These are phyloP conservation scores for Aramus guarauna DNA, from an alignment of 2,113 vertebrate genomes.

Conservation along the genomic window DNA sequence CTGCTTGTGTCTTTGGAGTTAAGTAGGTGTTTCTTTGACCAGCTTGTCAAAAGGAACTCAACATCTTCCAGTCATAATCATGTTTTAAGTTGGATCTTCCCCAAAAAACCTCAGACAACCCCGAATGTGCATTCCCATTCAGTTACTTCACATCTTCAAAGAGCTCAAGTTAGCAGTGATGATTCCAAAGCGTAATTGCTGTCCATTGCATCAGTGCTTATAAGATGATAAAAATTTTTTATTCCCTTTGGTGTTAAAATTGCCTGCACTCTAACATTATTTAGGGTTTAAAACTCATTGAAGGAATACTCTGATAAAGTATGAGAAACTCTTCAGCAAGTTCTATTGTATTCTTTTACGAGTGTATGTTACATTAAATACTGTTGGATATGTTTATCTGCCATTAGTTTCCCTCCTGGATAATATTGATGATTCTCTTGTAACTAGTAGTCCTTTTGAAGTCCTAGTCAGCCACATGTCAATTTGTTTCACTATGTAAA, in stretches of 20 bases:
- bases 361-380: neutral
- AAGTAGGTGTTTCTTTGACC: neutral
- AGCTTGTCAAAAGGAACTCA: neutral
- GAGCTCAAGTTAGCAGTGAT: neutral
- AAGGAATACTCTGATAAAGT: neutral
- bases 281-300: neutral
- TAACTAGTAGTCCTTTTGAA: neutral
- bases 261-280: neutral
- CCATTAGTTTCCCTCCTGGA: neutral
- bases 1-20: neutral
- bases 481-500: neutral
- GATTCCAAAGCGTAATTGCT: neutral
- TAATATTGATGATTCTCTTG: neutral
- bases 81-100: neutral
- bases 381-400: neutral
- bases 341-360: neutral
- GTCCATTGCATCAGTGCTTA: neutral
- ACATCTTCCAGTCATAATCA: neutral
- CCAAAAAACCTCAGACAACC: neutral
- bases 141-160: neutral
- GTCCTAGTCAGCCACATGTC: neutral
- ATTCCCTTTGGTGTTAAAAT: conserved; percentile 22
- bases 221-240: neutral
- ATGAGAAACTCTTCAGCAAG: neutral
- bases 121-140: neutral